Evolutionary conservation across 2,797 vertebrate species (phyloP).

Genomic region (Coreius guichenoti): DNA sequence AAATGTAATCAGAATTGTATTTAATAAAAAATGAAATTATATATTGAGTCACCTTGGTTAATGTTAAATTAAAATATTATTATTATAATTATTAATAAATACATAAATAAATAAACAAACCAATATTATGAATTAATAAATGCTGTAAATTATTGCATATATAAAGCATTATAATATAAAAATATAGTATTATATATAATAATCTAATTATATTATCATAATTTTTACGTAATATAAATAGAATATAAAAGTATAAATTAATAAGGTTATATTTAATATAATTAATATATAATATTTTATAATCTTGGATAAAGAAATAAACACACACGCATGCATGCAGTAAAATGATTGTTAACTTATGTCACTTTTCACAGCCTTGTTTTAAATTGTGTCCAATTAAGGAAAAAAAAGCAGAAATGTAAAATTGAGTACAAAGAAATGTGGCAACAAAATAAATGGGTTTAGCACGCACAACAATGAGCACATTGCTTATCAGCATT

Average conservation of each 20-base stretch:
- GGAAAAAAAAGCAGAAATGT: neutral
- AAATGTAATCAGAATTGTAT: neutral
- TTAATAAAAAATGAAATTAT: neutral
- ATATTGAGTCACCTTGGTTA: neutral
- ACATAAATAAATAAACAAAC: neutral
- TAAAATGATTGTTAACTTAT: neutral
- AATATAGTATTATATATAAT: neutral
- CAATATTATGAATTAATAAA: neutral
- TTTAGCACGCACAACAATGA: neutral
- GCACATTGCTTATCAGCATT: constrained; percentile 22
- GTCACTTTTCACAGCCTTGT: neutral
- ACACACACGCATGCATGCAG: too few species aligned
- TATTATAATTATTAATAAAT: neutral
- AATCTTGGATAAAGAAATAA: neutral
- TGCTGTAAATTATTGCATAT: neutral
- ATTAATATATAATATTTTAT: neutral
- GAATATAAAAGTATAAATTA: neutral
- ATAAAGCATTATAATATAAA: neutral
- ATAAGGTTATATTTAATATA: neutral
- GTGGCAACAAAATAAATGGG: neutral
- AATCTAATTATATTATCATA: neutral
- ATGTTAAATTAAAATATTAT: neutral
- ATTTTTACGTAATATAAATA: neutral
- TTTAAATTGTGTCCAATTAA: neutral
- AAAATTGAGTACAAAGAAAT: neutral